Conservation (phyloP, 2,113 vertebrate genomes). For the Monopterus albus region DNA sequence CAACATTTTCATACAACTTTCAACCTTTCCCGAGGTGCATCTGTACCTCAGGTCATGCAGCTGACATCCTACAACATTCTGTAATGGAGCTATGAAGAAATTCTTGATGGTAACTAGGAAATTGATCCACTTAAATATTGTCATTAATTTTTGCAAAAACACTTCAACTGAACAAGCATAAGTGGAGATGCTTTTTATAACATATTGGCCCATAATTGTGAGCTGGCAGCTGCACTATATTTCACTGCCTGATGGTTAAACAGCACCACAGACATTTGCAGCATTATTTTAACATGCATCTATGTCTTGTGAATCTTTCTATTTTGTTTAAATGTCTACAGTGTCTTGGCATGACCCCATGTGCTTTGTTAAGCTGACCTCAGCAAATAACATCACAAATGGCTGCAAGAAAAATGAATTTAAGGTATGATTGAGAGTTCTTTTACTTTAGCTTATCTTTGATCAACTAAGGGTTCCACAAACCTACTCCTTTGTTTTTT, state of each 20-base stretch:
- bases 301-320: too few relatives aligned
- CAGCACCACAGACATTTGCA: too few relatives aligned
- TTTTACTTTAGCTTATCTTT: neutral
- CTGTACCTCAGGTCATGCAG: neutral
- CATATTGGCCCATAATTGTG: neutral
- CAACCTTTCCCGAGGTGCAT: too few relatives aligned
- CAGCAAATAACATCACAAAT: too few relatives aligned
- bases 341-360: too few relatives aligned
- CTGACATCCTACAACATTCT: neutral
- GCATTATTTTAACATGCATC: too few relatives aligned
- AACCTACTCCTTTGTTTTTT: neutral
- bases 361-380: too few relatives aligned
- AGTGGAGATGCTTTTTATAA: neutral
- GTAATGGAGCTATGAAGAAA: neutral
- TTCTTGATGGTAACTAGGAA: conserved; percentile 6
- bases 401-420: too few relatives aligned
- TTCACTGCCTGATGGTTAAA: neutral
- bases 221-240: too few relatives aligned
- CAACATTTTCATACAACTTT: conserved; percentile 29
- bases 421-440: too few relatives aligned
- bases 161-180: neutral
- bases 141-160: neutral
- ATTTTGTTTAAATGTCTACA: too few relatives aligned
- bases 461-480: neutral
- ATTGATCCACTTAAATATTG: neutral